Evolutionary conservation across 2,888 invertebrate species (phyloP).

Genomic region (Netelia fuscicornis): DNA sequence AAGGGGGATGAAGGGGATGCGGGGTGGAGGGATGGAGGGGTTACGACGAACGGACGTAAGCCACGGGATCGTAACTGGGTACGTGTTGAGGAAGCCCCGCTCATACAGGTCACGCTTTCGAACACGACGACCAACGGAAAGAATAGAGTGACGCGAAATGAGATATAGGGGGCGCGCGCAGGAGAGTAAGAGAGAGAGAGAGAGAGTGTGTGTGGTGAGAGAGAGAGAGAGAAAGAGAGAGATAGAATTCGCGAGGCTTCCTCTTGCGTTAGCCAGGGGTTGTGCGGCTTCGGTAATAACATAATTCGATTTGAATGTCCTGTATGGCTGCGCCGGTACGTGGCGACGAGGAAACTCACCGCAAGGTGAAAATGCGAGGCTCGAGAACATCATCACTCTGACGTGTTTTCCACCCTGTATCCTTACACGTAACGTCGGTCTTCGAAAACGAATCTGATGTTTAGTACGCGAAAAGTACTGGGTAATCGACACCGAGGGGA

Average conservation of each 20-base stretch:
- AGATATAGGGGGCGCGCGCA: neutral
- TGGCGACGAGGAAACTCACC: neutral
- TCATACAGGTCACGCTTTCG: conserved; percentile 67
- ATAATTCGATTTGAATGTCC: conserved; percentile 81
- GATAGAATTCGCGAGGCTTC: conserved; percentile 75
- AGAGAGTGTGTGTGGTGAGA: too few species aligned
- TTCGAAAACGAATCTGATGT: too few species aligned
- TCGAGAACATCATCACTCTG: neutral
- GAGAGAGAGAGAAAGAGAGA: conserved; percentile 40
- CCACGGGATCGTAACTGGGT: conserved; percentile 22
- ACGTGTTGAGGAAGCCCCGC: conserved; percentile 60
- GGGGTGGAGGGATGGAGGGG: conserved; percentile 1
- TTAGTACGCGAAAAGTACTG: too few species aligned
- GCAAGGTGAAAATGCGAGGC: conserved; percentile 26
- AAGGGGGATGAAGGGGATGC: conserved; percentile 19
- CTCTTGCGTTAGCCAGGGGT: conserved; percentile 72
- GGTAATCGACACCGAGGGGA: too few species aligned
- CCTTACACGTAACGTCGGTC: neutral
- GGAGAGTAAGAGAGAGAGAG: conserved; percentile 6
- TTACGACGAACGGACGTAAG: conserved; percentile 18
- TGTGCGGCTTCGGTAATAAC: conserved; percentile 82
- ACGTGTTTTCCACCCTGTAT: conserved; percentile 23
- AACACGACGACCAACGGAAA: conserved; percentile 58
- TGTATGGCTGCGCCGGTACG: conserved; percentile 29
- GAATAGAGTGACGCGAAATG: conserved; percentile 24